Evolutionary conservation across 1,140 invertebrate genomes (phyloP), one percentile per base, ranked within the genome.

Genomic region (Episyrphus balteatus): DNA sequence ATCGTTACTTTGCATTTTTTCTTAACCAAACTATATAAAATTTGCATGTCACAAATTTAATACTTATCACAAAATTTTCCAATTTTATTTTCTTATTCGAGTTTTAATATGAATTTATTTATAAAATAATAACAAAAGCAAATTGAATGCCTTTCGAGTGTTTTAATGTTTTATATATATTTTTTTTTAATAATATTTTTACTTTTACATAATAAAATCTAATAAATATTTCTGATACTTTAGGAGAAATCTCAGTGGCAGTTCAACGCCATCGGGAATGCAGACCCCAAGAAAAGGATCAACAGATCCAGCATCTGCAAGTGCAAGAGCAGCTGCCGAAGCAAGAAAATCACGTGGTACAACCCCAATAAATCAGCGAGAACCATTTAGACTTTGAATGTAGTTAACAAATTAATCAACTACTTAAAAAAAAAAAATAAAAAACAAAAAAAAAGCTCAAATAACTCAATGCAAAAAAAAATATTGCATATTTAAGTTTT

Each of bases 381-480:
- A 80, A 55, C 80, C 80, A 33, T 82, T 82, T 67, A 71, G 80
- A 62, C 72, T 82, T 37, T 82, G 79, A 74, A 57, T 42, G 21
- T 6, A 32, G 41, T 41, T 32, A 30, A 49, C 30, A 42, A 6
- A 26, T 41, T 59, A 51, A 43, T 31, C 44, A 52, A 42, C 46
- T 34, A 42, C 10, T 37, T 38, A 10, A 48, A 51, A 53, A 43
- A 12, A 21, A 36, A 50, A 56, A 40, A 26, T 8, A 26, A 26
- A 26, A 26, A 26, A 3, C n/a, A n/a, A 26, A 26, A 26, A 26
- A 26, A 26, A 26, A 26, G 21, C 21, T 26, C 21, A 26, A 26
- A 26, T 26, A 26, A 26, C 21, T 26, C 3, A 3, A 26, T 5
- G 21, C 21, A 26, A 26, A 8, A 5, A 8, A 26, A 5, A 8